phyloP scores from a whole-genome alignment of 2,113 vertebrate genomes.

The Hyperopisus bebe region DNA sequence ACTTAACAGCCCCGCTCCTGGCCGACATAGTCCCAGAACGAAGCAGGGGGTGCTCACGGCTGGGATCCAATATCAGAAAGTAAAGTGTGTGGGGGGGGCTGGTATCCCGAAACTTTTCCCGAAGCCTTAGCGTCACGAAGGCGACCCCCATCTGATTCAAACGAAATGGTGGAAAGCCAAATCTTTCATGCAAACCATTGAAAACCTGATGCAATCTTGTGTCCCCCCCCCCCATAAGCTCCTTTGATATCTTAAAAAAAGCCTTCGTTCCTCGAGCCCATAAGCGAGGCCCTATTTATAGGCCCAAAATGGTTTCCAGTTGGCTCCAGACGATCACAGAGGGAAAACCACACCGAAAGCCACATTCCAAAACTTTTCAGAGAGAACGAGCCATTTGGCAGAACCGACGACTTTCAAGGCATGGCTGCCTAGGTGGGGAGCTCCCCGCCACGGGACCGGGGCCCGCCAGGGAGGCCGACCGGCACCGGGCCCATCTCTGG shows the following conservation, averaged over 20 bases:
- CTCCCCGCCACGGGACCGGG: not conserved
- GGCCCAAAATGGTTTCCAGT: constrained; percentile 62
- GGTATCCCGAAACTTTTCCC: not conserved
- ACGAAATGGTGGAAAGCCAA: constrained; percentile 57
- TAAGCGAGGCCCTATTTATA: constrained; percentile 62
- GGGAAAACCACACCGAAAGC: constrained; percentile 37
- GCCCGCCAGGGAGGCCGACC: not conserved
- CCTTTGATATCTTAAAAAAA: constrained; percentile 57
- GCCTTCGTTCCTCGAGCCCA: constrained; percentile 52
- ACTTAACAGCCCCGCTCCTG: not conserved
- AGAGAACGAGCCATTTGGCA: constrained; percentile 17
- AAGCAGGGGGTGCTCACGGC: not conserved
- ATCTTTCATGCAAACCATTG: constrained; percentile 56
- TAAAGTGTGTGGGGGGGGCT: not conserved
- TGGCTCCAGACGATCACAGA: constrained; percentile 48
- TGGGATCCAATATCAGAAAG: not conserved
- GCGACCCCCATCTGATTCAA: constrained; percentile 58
- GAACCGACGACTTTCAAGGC: constrained; percentile 16
- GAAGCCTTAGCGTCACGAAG: not conserved
- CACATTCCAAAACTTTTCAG: constrained; percentile 46
- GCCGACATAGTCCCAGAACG: not conserved
- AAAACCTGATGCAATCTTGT: constrained; percentile 57
- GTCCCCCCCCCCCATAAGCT: not conserved
- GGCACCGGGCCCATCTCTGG: not conserved
- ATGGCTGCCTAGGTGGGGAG: not conserved